Conservation (phyloP, 2,888 invertebrate species). For the Drosophila kanekoi region DNA sequence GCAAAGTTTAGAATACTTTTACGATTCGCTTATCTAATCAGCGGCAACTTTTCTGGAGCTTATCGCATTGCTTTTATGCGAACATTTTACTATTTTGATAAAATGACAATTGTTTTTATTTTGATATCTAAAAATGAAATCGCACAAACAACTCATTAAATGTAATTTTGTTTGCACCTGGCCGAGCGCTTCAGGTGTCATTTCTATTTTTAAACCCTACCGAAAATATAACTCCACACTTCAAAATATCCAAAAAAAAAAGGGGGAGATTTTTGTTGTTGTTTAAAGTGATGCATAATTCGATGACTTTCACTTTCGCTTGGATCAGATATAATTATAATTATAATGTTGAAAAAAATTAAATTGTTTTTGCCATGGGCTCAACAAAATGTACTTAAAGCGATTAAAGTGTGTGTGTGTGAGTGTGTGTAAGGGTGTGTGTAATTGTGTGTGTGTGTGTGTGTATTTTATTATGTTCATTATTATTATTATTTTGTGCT, state of each 20-base stretch:
- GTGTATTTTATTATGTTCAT: conserved; percentile 25
- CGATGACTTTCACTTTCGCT: conserved; percentile 60
- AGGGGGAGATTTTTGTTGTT: no score
- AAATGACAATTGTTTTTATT: neutral
- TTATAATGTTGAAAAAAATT: conserved; percentile 40
- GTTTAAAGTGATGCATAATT: conserved; percentile 41
- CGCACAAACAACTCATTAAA: neutral
- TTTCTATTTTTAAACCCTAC: conserved; percentile 33
- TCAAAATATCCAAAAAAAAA: conserved; percentile 5
- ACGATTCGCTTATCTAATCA: neutral
- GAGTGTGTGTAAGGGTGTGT: conserved; percentile 2
- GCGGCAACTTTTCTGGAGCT: neutral
- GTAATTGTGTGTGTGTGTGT: conserved; percentile 9
- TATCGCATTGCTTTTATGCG: neutral
- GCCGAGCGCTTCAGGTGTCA: conserved; percentile 6
- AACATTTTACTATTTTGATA: neutral
- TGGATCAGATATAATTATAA: conserved; percentile 51
- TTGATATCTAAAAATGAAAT: neutral
- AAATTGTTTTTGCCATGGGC: conserved; percentile 41
- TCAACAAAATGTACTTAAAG: conserved; percentile 54
- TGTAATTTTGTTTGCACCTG: conserved; percentile 7
- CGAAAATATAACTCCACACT: conserved; percentile 1
- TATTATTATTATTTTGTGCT: conserved; percentile 38
- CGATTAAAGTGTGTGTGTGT: conserved; percentile 26
- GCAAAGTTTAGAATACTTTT: neutral